phyloP scores from a whole-genome alignment of 2,888 invertebrate genomes.

The Campoplex capitator region DNA sequence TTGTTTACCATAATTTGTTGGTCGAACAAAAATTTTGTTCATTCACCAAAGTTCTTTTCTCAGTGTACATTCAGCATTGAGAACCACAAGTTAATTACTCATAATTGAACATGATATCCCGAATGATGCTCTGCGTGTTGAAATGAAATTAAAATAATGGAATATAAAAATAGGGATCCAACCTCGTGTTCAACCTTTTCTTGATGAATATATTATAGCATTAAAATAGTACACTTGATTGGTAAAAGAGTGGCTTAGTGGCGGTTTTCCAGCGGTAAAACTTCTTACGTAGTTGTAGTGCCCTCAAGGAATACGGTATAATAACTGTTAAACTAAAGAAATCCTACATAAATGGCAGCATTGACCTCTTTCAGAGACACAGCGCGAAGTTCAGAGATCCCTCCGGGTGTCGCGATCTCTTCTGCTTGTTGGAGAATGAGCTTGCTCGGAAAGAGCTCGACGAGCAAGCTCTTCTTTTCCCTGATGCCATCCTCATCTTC shows the following conservation, averaged over 20 bases:
- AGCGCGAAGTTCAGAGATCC: conserved; percentile 74
- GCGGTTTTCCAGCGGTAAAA: background rate
- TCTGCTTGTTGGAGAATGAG: conserved; percentile 49
- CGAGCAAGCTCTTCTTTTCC: conserved; percentile 42
- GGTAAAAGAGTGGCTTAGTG: background rate
- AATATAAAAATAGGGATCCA: too few species aligned
- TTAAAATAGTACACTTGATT: background rate
- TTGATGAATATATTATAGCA: background rate
- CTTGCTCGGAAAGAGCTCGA: conserved; percentile 43
- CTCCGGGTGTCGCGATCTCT: conserved; percentile 53
- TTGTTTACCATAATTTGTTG: too few species aligned
- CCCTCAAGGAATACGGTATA: background rate
- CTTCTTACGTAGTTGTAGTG: background rate
- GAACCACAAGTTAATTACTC: too few species aligned
- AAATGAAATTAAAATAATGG: too few species aligned
- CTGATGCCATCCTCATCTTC: conserved; percentile 31
- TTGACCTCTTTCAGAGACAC: conserved; percentile 75
- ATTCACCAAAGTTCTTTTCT: too few species aligned
- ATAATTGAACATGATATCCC: too few species aligned
- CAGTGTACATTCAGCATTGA: too few species aligned
- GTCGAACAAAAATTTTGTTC: too few species aligned
- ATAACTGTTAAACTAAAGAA: conserved; percentile 18
- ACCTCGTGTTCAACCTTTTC: too few species aligned
- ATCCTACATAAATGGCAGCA: conserved; percentile 69
- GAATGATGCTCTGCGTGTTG: too few species aligned